Base-by-base conservation (phyloP, 1,140 invertebrate species). In the Neodiprion virginianus region DNA sequence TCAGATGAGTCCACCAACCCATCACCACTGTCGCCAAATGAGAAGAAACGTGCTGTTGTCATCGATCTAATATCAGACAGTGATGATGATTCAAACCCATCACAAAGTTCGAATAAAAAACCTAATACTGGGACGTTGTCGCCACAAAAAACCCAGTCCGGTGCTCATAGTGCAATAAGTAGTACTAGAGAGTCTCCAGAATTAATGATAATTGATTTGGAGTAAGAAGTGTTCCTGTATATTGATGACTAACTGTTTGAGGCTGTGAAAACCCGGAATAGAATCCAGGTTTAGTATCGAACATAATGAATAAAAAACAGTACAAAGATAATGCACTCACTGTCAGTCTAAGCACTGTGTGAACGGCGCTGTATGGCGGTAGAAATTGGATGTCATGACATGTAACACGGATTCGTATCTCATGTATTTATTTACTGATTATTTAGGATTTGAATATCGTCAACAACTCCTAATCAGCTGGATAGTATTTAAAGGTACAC, bases 61-160 rank as follows among this genome's bases (percentile, higher is more conserved):
- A 88, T 88, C 40, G 87, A 88, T 75, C 76, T 89, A n/a, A 89
- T 89, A 77, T 89, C 88, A 0, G 87, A 89, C 65, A 86, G 83
- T 21, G 85, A 86, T 2, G 86, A 87, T 12, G 79, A 84, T 78
- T 74, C 76, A 1, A 72, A 73, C 14, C 81, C 79, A 17, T 82
- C 76, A 40, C 81, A 83, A 73, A 85, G 82, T 78, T 74, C 79
- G 4, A 78, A 69, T 73, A 88, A 87, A 73, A 83, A 87, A 78
- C 40, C 75, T 8, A 75, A 80, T 66, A 70, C 23, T 74, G 72
- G 76, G 71, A 72, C 67, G 12, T 71, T 76, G n/a, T 77, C 82
- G 28, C 80, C 84, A 72, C 84, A 86, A 77, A 89, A 89, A 72
- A 69, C 76, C 0, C 86, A 85, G 80, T 68, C 85, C 10, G 87